These are phyloP conservation scores for Eilema griseolum DNA, from an alignment of 2,888 invertebrate species.

Conservation along the genomic window DNA sequence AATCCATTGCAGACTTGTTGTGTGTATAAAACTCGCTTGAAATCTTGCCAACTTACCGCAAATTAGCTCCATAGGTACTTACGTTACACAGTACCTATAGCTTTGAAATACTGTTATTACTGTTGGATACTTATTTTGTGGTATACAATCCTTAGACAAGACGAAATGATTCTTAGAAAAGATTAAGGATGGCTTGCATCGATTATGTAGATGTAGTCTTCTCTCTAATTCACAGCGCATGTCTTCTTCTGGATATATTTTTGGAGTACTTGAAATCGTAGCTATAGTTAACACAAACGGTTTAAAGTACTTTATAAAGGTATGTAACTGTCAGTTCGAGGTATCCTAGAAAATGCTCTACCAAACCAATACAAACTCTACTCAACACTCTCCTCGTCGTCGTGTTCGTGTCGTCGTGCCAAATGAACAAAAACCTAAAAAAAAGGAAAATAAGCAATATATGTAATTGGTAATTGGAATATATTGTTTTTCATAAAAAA, in stretches of 20 bases:
- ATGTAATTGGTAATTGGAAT: too few species aligned
- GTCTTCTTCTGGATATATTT: too few species aligned
- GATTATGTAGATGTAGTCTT: too few species aligned
- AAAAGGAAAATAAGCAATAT: background rate
- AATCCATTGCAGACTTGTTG: constrained; percentile 76
- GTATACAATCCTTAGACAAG: background rate
- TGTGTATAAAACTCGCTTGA: constrained; percentile 76
- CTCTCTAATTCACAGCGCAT: too few species aligned
- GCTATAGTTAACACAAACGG: too few species aligned
- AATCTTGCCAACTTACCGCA: constrained; percentile 76
- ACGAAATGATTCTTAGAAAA: too few species aligned
- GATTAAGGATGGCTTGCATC: too few species aligned
- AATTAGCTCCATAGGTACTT: constrained; percentile 47
- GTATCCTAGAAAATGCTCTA: too few species aligned
- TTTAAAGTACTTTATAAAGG: too few species aligned
- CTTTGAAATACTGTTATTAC: background rate
- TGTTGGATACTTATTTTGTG: background rate
- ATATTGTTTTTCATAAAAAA: background rate
- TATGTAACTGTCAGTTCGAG: too few species aligned
- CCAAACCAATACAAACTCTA: too few species aligned
- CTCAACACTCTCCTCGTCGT: background rate
- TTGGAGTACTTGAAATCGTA: too few species aligned
- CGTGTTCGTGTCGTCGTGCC: background rate
- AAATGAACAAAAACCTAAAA: background rate
- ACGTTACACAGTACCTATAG: background rate